Evolutionary conservation across 1,140 invertebrate species (phyloP).

Genomic region (Heliconius hermathena): DNA sequence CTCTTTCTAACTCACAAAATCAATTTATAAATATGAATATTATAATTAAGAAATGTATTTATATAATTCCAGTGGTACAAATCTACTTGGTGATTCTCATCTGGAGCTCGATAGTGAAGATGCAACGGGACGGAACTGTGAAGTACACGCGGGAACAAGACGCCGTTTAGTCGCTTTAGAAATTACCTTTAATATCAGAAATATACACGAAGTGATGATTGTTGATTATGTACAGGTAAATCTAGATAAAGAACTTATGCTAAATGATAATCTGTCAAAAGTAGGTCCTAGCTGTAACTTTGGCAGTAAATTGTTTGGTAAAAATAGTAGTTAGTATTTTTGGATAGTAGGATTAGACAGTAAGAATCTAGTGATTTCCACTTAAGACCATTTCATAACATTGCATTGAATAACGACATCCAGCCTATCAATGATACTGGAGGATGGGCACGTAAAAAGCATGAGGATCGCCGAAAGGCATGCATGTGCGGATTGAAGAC

Average conservation of each 20-base stretch:
- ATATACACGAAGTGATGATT: not conserved
- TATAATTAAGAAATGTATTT: not conserved
- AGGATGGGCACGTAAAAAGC: too few species aligned
- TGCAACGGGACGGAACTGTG: slow-evolving; percentile 68
- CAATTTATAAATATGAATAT: not conserved
- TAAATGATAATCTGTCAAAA: not conserved
- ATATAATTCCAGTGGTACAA: slow-evolving; percentile 62
- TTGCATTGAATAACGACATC: too few species aligned
- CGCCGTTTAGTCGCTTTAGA: slow-evolving; percentile 36
- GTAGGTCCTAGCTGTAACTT: not conserved
- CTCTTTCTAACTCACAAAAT: not conserved
- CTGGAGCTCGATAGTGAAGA: slow-evolving; percentile 74
- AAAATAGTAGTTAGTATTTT: too few species aligned
- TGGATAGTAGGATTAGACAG: too few species aligned
- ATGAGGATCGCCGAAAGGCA: too few species aligned
- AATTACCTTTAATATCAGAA: not conserved
- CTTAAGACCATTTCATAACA: too few species aligned
- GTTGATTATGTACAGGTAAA: not conserved
- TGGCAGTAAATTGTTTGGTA: too few species aligned
- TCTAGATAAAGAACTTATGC: slow-evolving; percentile 1
- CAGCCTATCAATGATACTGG: too few species aligned
- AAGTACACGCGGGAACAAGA: slow-evolving; percentile 70
- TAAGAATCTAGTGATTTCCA: too few species aligned
- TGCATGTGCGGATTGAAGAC: too few species aligned
- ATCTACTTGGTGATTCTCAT: slow-evolving; percentile 71